A percentile compares a stretch with the other conserved stretches of the same genome.
Conservation (phyloP, 2,113 vertebrate genomes). For the Ovis canadensis region DNA sequence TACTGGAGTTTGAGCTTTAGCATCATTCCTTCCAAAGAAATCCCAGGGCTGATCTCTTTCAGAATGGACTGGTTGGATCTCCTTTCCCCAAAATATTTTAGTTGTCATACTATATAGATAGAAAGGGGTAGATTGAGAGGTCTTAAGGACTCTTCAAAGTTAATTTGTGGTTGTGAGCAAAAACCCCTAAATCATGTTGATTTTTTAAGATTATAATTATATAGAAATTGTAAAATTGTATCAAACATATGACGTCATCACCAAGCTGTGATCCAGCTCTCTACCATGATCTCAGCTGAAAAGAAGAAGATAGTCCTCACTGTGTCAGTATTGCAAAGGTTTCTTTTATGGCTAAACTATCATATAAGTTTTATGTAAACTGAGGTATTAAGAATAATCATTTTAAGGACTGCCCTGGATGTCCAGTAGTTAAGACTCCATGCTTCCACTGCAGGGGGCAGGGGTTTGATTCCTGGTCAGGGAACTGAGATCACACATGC, state of each 20-base stretch:
- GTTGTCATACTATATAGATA: not conserved
- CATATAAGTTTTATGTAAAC: not conserved
- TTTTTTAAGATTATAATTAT: not conserved
- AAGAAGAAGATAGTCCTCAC: not conserved
- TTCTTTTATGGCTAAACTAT: not conserved
- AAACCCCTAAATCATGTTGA: not conserved
- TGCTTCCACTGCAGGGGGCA: not conserved
- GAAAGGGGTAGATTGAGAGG: not conserved
- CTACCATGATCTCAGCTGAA: not conserved
- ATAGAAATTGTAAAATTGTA: not conserved
- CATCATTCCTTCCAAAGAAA: too few relatives aligned
- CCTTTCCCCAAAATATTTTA: not conserved
- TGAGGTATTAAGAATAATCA: not conserved
- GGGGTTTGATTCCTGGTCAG: not conserved
- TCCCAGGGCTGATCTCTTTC: too few relatives aligned
- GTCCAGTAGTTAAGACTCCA: not conserved
- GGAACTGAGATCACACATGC: not conserved
- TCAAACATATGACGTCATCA: not conserved
- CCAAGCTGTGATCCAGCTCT: not conserved
- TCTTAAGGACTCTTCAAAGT: not conserved
- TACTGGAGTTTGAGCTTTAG: too few relatives aligned
- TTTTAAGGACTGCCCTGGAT: not conserved
- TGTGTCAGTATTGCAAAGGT: not conserved
- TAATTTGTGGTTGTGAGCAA: not conserved
- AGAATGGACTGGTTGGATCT: too few relatives aligned